Evolutionary conservation across 2,888 invertebrate genomes (phyloP).

Genomic region (Scrobipalpa costella): DNA sequence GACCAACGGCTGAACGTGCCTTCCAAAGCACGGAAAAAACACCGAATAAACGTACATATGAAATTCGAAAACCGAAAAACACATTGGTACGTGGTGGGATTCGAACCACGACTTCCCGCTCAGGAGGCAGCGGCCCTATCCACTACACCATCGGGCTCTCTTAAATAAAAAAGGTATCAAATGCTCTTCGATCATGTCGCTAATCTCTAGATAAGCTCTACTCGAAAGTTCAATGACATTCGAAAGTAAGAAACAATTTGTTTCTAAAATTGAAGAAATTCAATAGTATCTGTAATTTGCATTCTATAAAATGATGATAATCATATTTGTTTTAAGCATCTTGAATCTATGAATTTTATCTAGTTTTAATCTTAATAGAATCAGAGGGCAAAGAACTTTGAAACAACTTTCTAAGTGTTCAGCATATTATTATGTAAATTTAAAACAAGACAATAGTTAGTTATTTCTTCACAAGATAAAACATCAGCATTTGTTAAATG

Average conservation of each 20-base stretch:
- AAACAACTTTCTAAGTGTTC: not conserved
- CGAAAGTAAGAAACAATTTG: conserved; percentile 1
- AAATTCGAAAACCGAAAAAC: too few relatives aligned
- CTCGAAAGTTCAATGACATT: not conserved
- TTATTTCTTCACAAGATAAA: not conserved
- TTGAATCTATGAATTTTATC: not conserved
- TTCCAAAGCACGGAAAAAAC: too few relatives aligned
- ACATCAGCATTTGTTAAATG: not conserved
- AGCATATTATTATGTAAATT: not conserved
- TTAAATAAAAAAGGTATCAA: not conserved
- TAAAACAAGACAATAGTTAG: not conserved
- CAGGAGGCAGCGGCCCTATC: too few relatives aligned
- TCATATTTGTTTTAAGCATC: not conserved
- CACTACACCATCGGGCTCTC: too few relatives aligned
- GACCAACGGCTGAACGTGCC: too few relatives aligned
- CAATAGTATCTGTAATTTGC: not conserved
- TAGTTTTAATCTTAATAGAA: not conserved
- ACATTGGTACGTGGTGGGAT: too few relatives aligned
- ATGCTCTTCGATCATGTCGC: not conserved
- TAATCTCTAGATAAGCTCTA: not conserved
- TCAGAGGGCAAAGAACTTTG: not conserved
- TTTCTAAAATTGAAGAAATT: conserved; percentile 3
- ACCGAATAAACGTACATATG: too few relatives aligned
- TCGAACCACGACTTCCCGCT: too few relatives aligned
- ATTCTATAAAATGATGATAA: conserved; percentile 9